Evolutionary conservation across 2,113 vertebrate genomes (phyloP).

Genomic region (Scomber colias): DNA sequence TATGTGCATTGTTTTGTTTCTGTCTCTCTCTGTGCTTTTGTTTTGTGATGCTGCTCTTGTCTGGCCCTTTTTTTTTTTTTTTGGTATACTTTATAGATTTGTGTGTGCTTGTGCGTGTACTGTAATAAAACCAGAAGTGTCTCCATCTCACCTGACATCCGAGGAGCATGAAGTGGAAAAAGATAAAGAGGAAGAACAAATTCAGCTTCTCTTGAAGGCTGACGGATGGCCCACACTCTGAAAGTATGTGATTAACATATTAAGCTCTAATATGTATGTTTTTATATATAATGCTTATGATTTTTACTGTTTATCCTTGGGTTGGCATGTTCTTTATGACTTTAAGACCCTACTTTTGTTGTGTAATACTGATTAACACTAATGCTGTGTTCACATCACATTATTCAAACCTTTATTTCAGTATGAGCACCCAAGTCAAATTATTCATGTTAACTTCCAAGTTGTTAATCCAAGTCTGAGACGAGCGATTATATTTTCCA

Average conservation of each 20-base stretch:
- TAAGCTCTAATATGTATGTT: slow-evolving; percentile 56
- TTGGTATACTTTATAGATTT: slow-evolving; percentile 49
- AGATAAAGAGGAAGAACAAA: slow-evolving; percentile 71
- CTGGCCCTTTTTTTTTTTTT: slow-evolving; percentile 14
- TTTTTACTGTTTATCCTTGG: slow-evolving; percentile 22
- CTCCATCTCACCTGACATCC: slow-evolving; percentile 63
- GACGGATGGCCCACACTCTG: slow-evolving; percentile 60
- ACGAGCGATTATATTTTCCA: not conserved
- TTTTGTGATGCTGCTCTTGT: slow-evolving; percentile 61
- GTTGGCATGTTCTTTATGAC: not conserved
- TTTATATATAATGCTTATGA: slow-evolving; percentile 45
- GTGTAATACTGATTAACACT: too few species aligned
- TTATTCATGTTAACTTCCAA: too few species aligned
- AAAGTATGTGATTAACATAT: slow-evolving; percentile 75
- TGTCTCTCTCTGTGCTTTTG: slow-evolving; percentile 50
- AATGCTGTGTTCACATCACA: too few species aligned
- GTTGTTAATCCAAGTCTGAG: too few species aligned
- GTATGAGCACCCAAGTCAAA: too few species aligned
- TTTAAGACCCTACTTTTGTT: too few species aligned
- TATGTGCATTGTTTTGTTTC: slow-evolving; percentile 28
- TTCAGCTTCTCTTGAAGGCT: slow-evolving; percentile 66
- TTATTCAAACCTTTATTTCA: too few species aligned
- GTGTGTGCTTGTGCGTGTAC: slow-evolving; percentile 48
- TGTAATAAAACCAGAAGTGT: slow-evolving; percentile 65
- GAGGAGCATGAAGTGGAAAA: slow-evolving; percentile 66